These are phyloP conservation scores for Drosophila anomalata DNA, from an alignment of 2,888 invertebrate genomes.

Conservation along the genomic window DNA sequence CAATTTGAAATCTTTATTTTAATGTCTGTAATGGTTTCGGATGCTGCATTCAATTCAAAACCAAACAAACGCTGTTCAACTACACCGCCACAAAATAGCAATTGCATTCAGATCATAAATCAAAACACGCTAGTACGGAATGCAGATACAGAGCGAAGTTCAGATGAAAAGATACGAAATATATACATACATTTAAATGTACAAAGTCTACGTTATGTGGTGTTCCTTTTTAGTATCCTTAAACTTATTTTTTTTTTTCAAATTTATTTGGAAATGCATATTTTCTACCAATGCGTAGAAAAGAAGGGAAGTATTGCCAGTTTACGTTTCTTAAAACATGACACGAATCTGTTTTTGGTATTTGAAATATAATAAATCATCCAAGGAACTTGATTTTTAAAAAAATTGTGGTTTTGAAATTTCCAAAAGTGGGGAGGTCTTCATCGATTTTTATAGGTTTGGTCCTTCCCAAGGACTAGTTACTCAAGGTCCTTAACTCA, in stretches of 20 bases:
- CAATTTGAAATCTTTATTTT: conserved; percentile 73
- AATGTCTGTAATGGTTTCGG: conserved; percentile 71
- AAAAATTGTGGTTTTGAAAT: neutral
- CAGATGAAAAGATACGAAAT: conserved; percentile 49
- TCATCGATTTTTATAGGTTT: neutral
- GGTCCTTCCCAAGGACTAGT: neutral
- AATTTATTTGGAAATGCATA: neutral
- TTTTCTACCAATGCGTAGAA: neutral
- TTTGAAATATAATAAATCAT: conserved; percentile 1
- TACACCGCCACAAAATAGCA: conserved; percentile 21
- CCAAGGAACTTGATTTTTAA: conserved; percentile 1
- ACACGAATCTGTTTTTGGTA: neutral
- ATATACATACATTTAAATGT: conserved; percentile 76
- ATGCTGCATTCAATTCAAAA: conserved; percentile 51
- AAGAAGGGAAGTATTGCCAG: neutral
- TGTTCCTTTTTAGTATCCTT: conserved; percentile 46
- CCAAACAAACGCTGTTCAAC: conserved; percentile 14
- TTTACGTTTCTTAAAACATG: neutral
- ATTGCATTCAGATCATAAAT: conserved; percentile 34
- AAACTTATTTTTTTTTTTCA: neutral
- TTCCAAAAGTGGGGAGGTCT: neutral
- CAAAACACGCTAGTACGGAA: conserved; percentile 48
- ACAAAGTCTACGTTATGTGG: conserved; percentile 68
- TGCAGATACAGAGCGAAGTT: conserved; percentile 32
- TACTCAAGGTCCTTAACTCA: neutral